Percentiles rank a stretch among this genome's conserved stretches.
Conservation (phyloP, 1,140 invertebrate species). For the Pachypsylla venusta region DNA sequence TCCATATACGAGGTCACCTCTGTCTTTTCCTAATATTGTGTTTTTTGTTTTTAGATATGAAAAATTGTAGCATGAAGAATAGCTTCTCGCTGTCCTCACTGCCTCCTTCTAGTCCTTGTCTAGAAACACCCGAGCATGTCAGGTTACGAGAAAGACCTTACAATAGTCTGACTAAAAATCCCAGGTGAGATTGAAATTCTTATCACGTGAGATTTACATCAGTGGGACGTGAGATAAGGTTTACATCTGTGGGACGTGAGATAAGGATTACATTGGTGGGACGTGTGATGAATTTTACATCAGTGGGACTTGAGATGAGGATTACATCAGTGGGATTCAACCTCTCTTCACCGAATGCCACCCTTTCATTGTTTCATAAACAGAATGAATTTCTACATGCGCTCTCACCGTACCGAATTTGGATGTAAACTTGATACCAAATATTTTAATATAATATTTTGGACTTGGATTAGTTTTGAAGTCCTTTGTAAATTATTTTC, state of each 20-base stretch:
- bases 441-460: no score
- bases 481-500: no score
- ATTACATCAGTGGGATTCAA: background rate
- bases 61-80: slow-evolving; percentile 34
- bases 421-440: no score
- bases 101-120: slow-evolving; percentile 34
- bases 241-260: background rate
- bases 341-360: background rate
- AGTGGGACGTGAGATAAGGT: background rate
- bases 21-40: no score
- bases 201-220: background rate
- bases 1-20: no score
- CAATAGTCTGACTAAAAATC: slow-evolving; percentile 51
- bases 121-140: slow-evolving; percentile 37
- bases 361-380: no score
- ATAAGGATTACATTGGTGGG: background rate
- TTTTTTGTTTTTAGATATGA: slow-evolving; percentile 29
- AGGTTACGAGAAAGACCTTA: slow-evolving; percentile 39
- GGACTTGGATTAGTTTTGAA: no score
- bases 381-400: no score
- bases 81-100: slow-evolving; percentile 39
- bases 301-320: background rate
- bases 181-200: slow-evolving; percentile 27
- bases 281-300: background rate
- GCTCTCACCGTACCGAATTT: no score